Evolutionary conservation across 2,113 vertebrate species (phyloP).

Genomic region (Turnix velox): DNA sequence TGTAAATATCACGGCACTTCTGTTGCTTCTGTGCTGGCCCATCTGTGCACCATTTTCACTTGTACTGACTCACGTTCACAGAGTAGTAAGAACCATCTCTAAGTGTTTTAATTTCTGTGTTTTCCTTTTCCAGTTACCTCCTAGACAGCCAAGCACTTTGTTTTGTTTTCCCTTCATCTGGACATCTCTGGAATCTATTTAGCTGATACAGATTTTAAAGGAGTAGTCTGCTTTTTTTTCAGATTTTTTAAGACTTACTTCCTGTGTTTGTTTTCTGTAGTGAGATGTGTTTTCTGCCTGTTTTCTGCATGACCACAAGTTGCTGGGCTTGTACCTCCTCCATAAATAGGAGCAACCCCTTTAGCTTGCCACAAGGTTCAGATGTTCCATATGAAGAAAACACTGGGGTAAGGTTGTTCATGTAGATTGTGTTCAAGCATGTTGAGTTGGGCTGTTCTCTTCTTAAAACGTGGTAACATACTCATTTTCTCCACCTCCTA

Average conservation of each 20-base stretch:
- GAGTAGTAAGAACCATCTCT: conserved; percentile 8
- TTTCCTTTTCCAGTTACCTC: neutral
- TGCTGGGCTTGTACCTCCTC: neutral
- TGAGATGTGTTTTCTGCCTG: neutral
- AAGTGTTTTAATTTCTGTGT: neutral
- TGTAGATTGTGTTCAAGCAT: neutral
- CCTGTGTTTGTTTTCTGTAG: neutral
- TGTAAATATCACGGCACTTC: conserved; percentile 56
- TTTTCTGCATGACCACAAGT: neutral
- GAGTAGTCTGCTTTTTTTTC: neutral
- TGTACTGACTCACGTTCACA: conserved; percentile 37
- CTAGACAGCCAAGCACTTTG: neutral
- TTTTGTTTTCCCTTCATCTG: neutral
- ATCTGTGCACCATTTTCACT: conserved; percentile 59
- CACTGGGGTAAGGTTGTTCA: neutral
- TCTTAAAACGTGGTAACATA: fast-evolving
- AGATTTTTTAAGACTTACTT: neutral
- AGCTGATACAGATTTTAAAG: neutral
- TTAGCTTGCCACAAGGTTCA: neutral
- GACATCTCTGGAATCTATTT: neutral
- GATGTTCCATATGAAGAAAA: neutral
- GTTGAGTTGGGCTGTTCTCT: neutral
- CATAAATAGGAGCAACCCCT: neutral
- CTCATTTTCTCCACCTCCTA: neutral
- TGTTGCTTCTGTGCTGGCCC: conserved; percentile 50